phyloP scores from a whole-genome alignment of 2,113 vertebrate species.

The Rhinoptilus africanus region DNA sequence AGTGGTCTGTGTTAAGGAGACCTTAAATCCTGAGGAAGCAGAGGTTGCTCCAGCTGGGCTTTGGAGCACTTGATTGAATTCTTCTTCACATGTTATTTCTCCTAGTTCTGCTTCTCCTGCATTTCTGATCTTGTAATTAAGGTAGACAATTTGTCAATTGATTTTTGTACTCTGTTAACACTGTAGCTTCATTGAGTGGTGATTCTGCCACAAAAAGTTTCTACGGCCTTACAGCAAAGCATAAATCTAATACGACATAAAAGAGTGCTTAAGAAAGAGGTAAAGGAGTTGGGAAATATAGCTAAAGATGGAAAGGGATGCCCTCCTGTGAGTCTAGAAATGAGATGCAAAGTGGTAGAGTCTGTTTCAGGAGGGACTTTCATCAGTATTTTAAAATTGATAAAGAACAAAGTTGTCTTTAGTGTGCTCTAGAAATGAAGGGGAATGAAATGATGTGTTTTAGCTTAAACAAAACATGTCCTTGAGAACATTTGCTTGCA shows the following conservation, averaged over 20 bases:
- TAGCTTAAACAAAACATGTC: background rate
- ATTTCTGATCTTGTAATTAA: background rate
- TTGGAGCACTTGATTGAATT: background rate
- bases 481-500: background rate
- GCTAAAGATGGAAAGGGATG: background rate
- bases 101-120: background rate
- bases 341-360: background rate
- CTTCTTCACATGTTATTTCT: background rate
- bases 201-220: background rate
- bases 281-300: background rate
- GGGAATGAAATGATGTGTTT: background rate
- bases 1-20: background rate
- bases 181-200: background rate
- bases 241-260: background rate
- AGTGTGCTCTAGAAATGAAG: background rate
- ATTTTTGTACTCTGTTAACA: background rate
- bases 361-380: background rate
- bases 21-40: background rate
- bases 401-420: background rate
- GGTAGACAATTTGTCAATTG: background rate
- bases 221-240: background rate
- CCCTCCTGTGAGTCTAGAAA: background rate
- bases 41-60: background rate
- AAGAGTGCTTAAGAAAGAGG: background rate
- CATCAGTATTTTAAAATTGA: background rate